phyloP scores from a whole-genome alignment of 2,888 invertebrate species.

The Lepidochrysops patricia region DNA sequence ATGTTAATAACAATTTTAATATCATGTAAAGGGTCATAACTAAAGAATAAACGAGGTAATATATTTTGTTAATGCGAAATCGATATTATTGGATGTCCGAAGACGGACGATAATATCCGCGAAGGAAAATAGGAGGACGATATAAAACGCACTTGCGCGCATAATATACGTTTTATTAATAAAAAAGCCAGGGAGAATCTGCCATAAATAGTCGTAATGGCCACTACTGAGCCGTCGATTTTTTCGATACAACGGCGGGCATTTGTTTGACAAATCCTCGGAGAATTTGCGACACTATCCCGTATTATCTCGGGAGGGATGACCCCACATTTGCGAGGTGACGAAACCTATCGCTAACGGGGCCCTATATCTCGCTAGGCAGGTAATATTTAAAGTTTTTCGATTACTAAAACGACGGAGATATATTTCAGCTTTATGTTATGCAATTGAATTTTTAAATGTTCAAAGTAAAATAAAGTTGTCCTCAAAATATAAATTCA shows the following conservation, averaged over 20 bases:
- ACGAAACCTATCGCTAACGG: slow-evolving; percentile 63
- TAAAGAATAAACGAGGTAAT: slow-evolving; percentile 31
- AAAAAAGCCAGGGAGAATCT: slow-evolving; percentile 68
- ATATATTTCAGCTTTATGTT: neutral
- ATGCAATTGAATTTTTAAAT: neutral
- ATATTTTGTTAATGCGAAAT: slow-evolving; percentile 40
- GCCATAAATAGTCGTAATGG: slow-evolving; percentile 72
- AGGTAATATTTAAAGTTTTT: slow-evolving; percentile 44
- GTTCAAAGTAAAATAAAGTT: too few relatives aligned
- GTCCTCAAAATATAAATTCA: neutral
- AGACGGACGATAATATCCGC: slow-evolving; percentile 67
- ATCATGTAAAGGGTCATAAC: neutral
- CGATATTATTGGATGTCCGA: slow-evolving; percentile 64
- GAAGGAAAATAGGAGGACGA: slow-evolving; percentile 51
- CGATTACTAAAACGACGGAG: neutral
- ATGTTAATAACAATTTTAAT: neutral
- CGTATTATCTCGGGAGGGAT: slow-evolving; percentile 67
- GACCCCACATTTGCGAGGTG: slow-evolving; percentile 69
- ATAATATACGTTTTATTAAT: slow-evolving; percentile 75
- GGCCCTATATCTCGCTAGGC: slow-evolving; percentile 59
- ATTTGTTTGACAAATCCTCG: slow-evolving; percentile 75
- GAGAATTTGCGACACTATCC: slow-evolving; percentile 64
- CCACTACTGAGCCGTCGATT: slow-evolving; percentile 66
- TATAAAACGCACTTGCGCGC: slow-evolving; percentile 74
- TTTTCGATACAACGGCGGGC: slow-evolving; percentile 66